A percentile compares a stretch with the other conserved stretches of the same genome.
Conservation (phyloP, 2,113 vertebrate species). For the Cisticola juncidis region DNA sequence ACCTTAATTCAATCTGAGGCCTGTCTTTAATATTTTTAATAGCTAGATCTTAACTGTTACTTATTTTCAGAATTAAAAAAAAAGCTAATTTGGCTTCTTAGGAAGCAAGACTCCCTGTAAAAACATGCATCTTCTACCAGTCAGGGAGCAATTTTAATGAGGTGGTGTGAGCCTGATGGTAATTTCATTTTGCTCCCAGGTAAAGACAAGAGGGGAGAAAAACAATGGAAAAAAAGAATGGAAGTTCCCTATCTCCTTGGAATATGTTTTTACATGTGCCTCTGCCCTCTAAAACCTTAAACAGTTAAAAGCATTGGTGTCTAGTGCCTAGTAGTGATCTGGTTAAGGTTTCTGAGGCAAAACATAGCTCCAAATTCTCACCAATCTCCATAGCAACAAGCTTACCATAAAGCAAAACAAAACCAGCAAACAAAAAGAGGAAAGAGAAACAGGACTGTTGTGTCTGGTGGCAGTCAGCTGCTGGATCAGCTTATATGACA, state of each 20-base stretch:
- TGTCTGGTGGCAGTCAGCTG: neutral
- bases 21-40: neutral
- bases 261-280: neutral
- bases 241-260: neutral
- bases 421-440: neutral
- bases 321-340: neutral
- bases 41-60: neutral
- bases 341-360: neutral
- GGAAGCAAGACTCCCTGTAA: neutral
- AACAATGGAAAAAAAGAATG: neutral
- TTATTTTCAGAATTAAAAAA: neutral
- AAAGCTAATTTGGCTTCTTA: neutral
- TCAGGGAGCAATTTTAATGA: neutral
- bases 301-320: fast-evolving
- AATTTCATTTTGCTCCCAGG: neutral
- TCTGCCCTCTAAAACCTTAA: neutral
- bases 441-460: neutral
- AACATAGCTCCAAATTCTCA: neutral
- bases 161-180: too few species aligned
- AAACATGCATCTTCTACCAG: neutral
- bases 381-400: neutral
- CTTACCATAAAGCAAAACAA: neutral
- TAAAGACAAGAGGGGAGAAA: neutral
- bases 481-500: neutral
- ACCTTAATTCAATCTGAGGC: neutral